Evolutionary conservation across 2,888 invertebrate species (phyloP).

Genomic region (Phyllotreta striolata): DNA sequence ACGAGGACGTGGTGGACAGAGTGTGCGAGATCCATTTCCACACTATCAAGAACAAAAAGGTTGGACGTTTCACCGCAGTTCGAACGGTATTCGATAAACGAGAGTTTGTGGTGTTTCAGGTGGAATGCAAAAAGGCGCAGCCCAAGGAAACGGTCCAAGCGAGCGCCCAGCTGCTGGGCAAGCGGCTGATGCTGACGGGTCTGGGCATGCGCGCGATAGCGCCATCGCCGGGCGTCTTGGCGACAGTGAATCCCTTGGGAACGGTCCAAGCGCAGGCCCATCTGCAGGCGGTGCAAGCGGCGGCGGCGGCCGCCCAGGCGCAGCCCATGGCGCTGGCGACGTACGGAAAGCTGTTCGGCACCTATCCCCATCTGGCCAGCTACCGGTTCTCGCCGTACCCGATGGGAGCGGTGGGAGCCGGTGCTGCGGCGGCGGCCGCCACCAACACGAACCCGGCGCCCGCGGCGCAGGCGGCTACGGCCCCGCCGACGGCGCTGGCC

Average conservation of each 20-base stretch:
- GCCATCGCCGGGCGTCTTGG: conserved; percentile 63
- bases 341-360: conserved; percentile 72
- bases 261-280: conserved; percentile 63
- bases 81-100: too few species aligned
- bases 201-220: conserved; percentile 73
- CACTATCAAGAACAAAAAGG: conserved; percentile 89
- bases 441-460: conserved; percentile 50
- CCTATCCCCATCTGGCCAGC: conserved; percentile 67
- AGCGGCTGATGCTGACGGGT: conserved; percentile 75
- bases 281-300: conserved; percentile 60
- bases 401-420: conserved; percentile 59
- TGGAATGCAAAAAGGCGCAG: conserved; percentile 91
- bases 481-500: conserved; percentile 68
- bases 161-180: conserved; percentile 70
- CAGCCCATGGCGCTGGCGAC: conserved; percentile 70
- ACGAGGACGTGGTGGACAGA: conserved; percentile 89
- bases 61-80: too few species aligned
- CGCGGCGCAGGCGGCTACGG: conserved; percentile 62
- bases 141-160: conserved; percentile 88
- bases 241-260: conserved; percentile 69
- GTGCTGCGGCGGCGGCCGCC: conserved; percentile 59
- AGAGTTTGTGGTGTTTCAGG: conserved; percentile 29
- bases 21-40: conserved; percentile 95
- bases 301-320: conserved; percentile 67
- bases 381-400: conserved; percentile 73